These are phyloP conservation scores for Synaphobranchus kaupii DNA, from an alignment of 2,797 vertebrate genomes.

Conservation along the genomic window DNA sequence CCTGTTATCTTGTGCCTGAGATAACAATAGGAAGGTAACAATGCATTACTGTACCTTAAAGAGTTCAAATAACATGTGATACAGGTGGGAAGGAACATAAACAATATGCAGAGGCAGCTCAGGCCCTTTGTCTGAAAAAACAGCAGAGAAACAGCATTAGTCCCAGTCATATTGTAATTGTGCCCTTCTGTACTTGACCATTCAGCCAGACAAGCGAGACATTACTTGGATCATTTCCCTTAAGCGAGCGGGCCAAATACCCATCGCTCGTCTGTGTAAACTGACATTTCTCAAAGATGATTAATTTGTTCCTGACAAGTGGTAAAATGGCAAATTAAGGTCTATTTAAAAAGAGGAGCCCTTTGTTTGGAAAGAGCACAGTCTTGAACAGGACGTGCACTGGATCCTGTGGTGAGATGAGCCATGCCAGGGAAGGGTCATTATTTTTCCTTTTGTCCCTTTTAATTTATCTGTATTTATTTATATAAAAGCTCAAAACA, in stretches of 20 bases:
- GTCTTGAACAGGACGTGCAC: no score
- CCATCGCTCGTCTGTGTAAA: background rate
- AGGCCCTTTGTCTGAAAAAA: constrained; percentile 77
- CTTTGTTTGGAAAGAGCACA: background rate
- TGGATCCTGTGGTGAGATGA: background rate
- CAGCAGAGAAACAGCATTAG: constrained; percentile 1
- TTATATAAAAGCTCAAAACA: background rate
- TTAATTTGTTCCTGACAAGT: background rate
- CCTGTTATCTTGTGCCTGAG: background rate
- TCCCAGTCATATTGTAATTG: background rate
- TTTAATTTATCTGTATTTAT: background rate
- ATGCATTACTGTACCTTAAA: constrained; percentile 83
- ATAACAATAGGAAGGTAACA: background rate
- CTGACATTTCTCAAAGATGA: background rate
- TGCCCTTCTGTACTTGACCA: background rate
- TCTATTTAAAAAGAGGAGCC: background rate
- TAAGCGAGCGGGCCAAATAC: background rate
- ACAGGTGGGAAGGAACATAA: constrained; percentile 96
- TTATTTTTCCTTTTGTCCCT: background rate
- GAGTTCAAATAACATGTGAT: constrained; percentile 98
- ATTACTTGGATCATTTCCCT: background rate
- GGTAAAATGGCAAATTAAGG: background rate
- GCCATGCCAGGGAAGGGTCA: background rate
- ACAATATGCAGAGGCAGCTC: constrained; percentile 85
- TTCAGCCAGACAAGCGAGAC: background rate